phyloP scores from a whole-genome alignment of 2,888 invertebrate genomes.

The Branchipolynoe longqiensis region DNA sequence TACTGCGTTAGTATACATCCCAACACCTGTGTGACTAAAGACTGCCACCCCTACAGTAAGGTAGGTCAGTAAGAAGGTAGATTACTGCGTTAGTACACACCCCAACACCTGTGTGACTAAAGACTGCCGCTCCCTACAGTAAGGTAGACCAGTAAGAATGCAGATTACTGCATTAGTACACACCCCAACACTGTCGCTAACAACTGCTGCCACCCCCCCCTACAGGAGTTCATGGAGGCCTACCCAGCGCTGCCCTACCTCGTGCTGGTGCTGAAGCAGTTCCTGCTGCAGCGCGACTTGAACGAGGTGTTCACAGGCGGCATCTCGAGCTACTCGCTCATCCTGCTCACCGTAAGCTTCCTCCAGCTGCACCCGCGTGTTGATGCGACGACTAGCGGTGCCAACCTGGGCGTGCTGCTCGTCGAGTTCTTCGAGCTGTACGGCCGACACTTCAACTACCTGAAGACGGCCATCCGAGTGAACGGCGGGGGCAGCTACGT shows the following conservation, averaged over 20 bases:
- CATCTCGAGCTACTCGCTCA: conserved; percentile 98
- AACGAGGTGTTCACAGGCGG: conserved; percentile 99
- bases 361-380: conserved; percentile 90
- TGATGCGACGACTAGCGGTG: conserved; percentile 84
- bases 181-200: too few relatives aligned
- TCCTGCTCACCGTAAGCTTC: conserved; percentile 99
- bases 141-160: too few relatives aligned
- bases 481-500: conserved; percentile 96
- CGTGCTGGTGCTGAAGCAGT: conserved; percentile 98
- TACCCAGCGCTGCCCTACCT: conserved; percentile 93
- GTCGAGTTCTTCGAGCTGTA: conserved; percentile 99
- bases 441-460: conserved; percentile 95
- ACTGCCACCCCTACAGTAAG: too few relatives aligned
- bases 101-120: too few relatives aligned
- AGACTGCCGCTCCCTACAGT: too few relatives aligned
- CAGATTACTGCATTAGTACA: too few relatives aligned
- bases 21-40: too few relatives aligned
- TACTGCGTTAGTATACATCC: too few relatives aligned
- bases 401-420: conserved; percentile 95
- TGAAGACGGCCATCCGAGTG: conserved; percentile 95
- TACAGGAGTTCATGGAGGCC: conserved; percentile 84
- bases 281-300: conserved; percentile 97
- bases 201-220: too few relatives aligned
- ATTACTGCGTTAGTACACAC: too few relatives aligned
- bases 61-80: too few relatives aligned